Evolutionary conservation across 2,888 invertebrate genomes (phyloP).

Genomic region (Druceiella hillmani): DNA sequence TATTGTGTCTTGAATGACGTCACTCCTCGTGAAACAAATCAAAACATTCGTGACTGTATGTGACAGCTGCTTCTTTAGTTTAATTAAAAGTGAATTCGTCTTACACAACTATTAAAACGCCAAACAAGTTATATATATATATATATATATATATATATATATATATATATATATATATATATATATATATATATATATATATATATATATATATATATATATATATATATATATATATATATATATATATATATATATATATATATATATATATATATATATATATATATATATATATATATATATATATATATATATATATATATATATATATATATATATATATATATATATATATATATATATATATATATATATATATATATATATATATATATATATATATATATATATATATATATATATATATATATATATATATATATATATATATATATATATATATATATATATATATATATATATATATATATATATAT

Average conservation of each 20-base stretch:
- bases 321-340: slow-evolving; percentile 1
- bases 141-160: too few species aligned
- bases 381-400: background rate
- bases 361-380: slow-evolving; percentile 1
- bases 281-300: slow-evolving; percentile 1
- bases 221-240: slow-evolving; percentile 1
- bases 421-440: slow-evolving; percentile 1
- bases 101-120: too few species aligned
- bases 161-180: too few species aligned
- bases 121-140: too few species aligned
- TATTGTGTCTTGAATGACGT: too few species aligned
- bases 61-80: too few species aligned
- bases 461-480: slow-evolving; percentile 1
- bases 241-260: slow-evolving; percentile 1
- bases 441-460: slow-evolving; percentile 1
- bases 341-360: slow-evolving; percentile 1
- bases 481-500: slow-evolving; percentile 1
- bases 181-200: background rate
- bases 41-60: too few species aligned
- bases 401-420: slow-evolving; percentile 1
- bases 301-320: slow-evolving; percentile 1
- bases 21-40: too few species aligned
- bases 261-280: slow-evolving; percentile 1
- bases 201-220: slow-evolving; percentile 1
- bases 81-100: too few species aligned